Conservation (phyloP, 2,888 invertebrate species). For the Papilio elwesi region DNA sequence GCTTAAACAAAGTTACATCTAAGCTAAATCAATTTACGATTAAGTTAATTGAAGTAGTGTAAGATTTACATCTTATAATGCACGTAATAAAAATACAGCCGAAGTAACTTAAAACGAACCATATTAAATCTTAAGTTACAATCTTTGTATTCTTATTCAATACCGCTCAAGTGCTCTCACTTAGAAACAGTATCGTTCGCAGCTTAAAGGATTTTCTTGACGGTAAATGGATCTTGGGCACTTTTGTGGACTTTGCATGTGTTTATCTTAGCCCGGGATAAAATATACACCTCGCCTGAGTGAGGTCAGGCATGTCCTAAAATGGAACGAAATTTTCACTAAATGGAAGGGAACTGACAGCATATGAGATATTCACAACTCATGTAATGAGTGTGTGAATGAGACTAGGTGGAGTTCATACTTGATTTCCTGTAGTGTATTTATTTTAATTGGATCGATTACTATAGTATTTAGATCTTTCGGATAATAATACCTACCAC, state of each 20-base stretch:
- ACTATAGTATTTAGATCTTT: too few relatives aligned
- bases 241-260: conserved; percentile 16
- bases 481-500: too few relatives aligned
- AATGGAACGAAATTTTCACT: neutral
- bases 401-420: too few relatives aligned
- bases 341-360: neutral
- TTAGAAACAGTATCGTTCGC: conserved; percentile 21
- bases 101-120: too few relatives aligned
- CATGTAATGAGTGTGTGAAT: too few relatives aligned
- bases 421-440: too few relatives aligned
- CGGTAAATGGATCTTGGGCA: conserved; percentile 18
- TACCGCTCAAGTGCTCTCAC: conserved; percentile 17
- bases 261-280: conserved; percentile 4
- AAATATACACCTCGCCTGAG: conserved; percentile 3
- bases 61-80: too few relatives aligned
- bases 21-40: too few relatives aligned
- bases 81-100: too few relatives aligned
- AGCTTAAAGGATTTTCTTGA: conserved; percentile 24
- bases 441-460: too few relatives aligned
- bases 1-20: neutral
- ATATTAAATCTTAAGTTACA: neutral
- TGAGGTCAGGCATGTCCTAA: neutral
- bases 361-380: too few relatives aligned
- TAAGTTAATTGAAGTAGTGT: too few relatives aligned
- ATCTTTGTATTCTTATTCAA: conserved; percentile 10